Conservation (phyloP, 2,113 vertebrate genomes). For the Boulengeromyrus knoepffleri region DNA sequence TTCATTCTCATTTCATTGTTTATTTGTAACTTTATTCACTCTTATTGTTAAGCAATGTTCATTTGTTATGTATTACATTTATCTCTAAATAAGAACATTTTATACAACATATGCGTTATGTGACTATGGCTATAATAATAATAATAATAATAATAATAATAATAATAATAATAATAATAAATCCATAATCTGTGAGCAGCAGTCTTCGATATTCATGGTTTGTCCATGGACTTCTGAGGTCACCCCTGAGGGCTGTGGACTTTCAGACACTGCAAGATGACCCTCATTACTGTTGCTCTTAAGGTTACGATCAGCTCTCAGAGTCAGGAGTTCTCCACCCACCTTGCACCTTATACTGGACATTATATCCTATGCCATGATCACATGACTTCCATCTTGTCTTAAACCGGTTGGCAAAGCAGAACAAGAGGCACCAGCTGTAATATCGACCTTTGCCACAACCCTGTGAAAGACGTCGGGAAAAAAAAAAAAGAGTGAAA, state of each 20-base stretch:
- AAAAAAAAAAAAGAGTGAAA: neutral
- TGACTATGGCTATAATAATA: neutral
- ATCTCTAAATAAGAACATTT: neutral
- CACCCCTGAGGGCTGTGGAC: neutral
- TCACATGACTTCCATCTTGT: neutral
- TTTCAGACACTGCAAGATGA: neutral
- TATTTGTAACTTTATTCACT: neutral
- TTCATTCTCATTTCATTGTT: neutral
- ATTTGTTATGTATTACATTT: neutral
- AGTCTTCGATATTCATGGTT: constrained; percentile 11
- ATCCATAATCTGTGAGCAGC: neutral
- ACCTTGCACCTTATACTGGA: neutral
- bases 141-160: neutral
- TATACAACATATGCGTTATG: neutral
- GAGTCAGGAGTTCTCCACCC: neutral
- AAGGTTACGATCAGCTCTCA: neutral
- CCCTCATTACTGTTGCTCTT: constrained; percentile 21
- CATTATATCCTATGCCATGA: neutral
- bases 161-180: neutral
- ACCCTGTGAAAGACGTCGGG: neutral
- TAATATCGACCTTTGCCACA: neutral
- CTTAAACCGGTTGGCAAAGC: neutral
- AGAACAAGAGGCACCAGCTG: neutral
- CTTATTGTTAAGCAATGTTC: neutral
- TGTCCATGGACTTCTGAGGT: constrained; percentile 5